phyloP scores from a whole-genome alignment of 2,888 invertebrate genomes.

The Ligdia adustata region DNA sequence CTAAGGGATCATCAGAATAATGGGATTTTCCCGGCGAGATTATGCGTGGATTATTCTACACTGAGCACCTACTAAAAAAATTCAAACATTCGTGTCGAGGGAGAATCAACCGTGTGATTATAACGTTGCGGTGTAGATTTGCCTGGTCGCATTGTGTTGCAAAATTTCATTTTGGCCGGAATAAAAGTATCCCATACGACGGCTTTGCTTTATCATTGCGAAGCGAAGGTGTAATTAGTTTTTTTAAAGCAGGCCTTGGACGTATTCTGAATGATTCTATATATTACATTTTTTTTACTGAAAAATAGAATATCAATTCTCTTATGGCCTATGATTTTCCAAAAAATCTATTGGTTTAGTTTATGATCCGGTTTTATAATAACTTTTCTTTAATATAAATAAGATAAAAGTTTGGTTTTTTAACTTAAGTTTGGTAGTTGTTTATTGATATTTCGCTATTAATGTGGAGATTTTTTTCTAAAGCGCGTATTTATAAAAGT shows the following conservation, averaged over 20 bases:
- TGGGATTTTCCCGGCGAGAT: constrained; percentile 80
- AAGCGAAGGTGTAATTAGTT: constrained; percentile 80
- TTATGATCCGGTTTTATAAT: too few relatives aligned
- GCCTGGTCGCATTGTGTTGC: constrained; percentile 24
- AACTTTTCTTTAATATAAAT: too few relatives aligned
- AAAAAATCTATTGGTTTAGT: too few relatives aligned
- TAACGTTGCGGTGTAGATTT: constrained; percentile 36
- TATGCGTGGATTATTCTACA: constrained; percentile 80
- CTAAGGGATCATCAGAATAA: constrained; percentile 76
- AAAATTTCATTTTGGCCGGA: constrained; percentile 80
- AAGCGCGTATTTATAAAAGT: too few relatives aligned
- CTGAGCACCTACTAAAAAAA: constrained; percentile 69
- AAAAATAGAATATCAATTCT: too few relatives aligned
- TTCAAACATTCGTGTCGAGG: constrained; percentile 27
- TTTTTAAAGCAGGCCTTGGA: constrained; percentile 65
- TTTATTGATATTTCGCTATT: too few relatives aligned
- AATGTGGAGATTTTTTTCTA: too few relatives aligned
- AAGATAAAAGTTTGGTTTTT: too few relatives aligned
- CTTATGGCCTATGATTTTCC: too few relatives aligned
- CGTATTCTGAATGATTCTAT: constrained; percentile 56
- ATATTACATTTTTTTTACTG: too few relatives aligned
- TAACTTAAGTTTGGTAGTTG: too few relatives aligned
- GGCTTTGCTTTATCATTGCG: constrained; percentile 84
- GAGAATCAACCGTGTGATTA: constrained; percentile 30
- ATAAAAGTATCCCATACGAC: constrained; percentile 82